phyloP scores from a whole-genome alignment of 2,888 invertebrate genomes.

The Rhyacophila evoluta region DNA sequence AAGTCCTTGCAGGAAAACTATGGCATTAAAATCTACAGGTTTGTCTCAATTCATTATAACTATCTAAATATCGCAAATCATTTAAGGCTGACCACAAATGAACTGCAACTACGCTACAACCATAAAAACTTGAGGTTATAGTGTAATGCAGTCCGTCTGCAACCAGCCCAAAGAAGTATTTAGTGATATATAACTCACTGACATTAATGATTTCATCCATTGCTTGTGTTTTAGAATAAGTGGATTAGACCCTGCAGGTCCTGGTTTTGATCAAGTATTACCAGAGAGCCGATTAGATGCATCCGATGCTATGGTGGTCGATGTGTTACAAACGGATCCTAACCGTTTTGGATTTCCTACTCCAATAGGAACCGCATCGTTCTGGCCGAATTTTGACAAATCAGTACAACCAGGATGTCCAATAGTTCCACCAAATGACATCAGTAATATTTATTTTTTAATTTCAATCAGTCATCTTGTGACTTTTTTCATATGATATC shows the following conservation, averaged over 20 bases:
- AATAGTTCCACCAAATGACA: background rate
- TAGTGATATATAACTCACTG: too few species aligned
- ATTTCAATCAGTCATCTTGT: too few species aligned
- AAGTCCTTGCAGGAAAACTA: background rate
- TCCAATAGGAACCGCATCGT: conserved; percentile 26
- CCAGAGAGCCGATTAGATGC: conserved; percentile 23
- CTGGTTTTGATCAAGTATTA: conserved; percentile 27
- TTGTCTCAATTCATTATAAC: too few species aligned
- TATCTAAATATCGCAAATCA: too few species aligned
- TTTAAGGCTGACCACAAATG: too few species aligned
- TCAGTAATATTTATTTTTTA: background rate
- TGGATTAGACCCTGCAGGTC: conserved; percentile 40
- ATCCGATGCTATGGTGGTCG: conserved; percentile 32
- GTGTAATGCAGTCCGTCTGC: too few species aligned
- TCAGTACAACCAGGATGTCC: conserved; percentile 35
- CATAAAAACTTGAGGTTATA: too few species aligned
- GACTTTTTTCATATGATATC: too few species aligned
- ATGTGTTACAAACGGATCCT: conserved; percentile 25
- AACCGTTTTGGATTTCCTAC: conserved; percentile 31
- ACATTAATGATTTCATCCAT: too few species aligned
- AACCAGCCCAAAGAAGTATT: too few species aligned
- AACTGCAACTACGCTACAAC: too few species aligned
- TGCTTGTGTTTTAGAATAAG: too few species aligned
- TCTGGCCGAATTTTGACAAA: conserved; percentile 31
- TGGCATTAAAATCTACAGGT: background rate